Base-by-base conservation (phyloP, 2,888 invertebrate species). In the Uropetala carovei region DNA sequence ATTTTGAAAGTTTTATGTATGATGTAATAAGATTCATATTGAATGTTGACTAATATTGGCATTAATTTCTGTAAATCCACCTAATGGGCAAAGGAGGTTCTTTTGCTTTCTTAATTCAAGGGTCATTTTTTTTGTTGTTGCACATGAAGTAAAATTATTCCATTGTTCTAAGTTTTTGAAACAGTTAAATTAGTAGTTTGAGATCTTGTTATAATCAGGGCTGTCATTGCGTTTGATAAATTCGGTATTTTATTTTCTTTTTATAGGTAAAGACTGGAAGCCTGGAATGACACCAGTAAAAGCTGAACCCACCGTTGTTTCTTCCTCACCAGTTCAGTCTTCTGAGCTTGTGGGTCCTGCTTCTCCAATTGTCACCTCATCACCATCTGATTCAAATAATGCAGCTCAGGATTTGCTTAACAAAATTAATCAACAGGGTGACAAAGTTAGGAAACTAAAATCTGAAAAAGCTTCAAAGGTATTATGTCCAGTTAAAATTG, bases 391-490 rank as follows among this genome's bases (percentile, higher is more conserved):
- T 92, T 2, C n/a, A 13, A 64, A 14, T 27, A 92, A 83, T 27
- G 82, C 56, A n/a, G 91, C 92, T 22, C 85, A 60, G 10, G 57
- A 68, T 27, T 11, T 92, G 4, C 57, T 92, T 11, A 68, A 60
- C 13, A 57, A 43, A n/a, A 92, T 95, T 89, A 93, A 93, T 75
- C 93, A 93, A 18, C 95, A 95, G 93, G 95, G 95, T n/a, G 94
- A 95, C 93, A 93, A 94, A 92, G 94, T 95, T n/a, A 93, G 95
- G 85, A 94, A 95, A 75, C 93, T 95, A 92, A 96, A 96, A 93
- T 93, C 94, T 0, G 94, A 94, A 58, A 95, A 95, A 93, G 93
- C 94, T 4, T 93, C 93, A n/a, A 95, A 95, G 93, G 94, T 95
- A n/a, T 75, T 75, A 86, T 60, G 5, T 11, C 58, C 5, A 3